These are phyloP conservation scores for Drosophila bipectinata DNA, from an alignment of 1,140 invertebrate genomes.

Conservation along the genomic window DNA sequence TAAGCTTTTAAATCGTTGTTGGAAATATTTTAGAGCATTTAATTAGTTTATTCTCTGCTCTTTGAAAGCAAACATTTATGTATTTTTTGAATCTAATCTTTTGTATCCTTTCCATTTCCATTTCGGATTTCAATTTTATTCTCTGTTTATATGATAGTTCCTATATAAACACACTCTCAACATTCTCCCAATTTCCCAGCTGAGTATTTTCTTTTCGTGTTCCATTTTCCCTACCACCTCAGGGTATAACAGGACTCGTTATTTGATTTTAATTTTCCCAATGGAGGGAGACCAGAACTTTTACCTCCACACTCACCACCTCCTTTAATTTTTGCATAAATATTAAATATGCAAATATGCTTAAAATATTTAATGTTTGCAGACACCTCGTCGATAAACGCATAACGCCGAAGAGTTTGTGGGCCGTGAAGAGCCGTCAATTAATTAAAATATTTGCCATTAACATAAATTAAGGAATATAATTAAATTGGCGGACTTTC, in stretches of 20 bases:
- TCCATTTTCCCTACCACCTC: neutral
- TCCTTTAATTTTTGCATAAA: constrained; percentile 35
- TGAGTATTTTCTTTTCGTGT: neutral
- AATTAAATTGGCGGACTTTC: constrained; percentile 67
- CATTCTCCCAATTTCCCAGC: neutral
- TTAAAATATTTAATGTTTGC: constrained; percentile 49
- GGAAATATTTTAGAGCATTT: too few relatives aligned
- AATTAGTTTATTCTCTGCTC: neutral
- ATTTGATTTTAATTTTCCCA: constrained; percentile 14
- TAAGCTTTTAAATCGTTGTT: too few relatives aligned
- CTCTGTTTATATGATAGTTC: neutral
- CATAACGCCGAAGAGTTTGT: too few relatives aligned
- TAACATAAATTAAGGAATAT: constrained; percentile 76
- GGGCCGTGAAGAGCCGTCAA: constrained; percentile 32
- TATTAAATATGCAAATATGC: constrained; percentile 49
- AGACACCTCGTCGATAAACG: constrained; percentile 36
- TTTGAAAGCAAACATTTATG: neutral
- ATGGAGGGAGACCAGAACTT: constrained; percentile 1
- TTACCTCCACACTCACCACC: neutral
- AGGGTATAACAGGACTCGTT: constrained; percentile 13
- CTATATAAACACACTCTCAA: neutral
- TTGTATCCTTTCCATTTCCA: neutral
- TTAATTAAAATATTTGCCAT: constrained; percentile 79
- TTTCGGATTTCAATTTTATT: neutral
- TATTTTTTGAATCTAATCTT: neutral